Evolutionary conservation across 2,113 vertebrate genomes (phyloP).

Genomic region (Pungitius pungitius): DNA sequence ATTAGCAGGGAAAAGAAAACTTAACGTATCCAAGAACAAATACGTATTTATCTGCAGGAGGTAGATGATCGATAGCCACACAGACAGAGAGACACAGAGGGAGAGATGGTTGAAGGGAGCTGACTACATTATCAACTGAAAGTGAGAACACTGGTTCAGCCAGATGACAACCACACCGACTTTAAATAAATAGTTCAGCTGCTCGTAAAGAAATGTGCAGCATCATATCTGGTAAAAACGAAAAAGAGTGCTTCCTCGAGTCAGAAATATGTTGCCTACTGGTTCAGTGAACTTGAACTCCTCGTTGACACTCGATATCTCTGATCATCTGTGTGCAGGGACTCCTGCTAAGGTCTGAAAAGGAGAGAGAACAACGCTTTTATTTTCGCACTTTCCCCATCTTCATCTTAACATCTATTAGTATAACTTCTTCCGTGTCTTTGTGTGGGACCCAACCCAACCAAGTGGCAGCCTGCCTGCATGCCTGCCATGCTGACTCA

Average conservation of each 20-base stretch:
- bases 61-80: neutral
- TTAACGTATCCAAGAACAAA: too few species aligned
- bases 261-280: neutral
- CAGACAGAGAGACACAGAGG: neutral
- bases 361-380: slow-evolving; percentile 10
- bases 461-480: slow-evolving; percentile 37
- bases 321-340: slow-evolving; percentile 20
- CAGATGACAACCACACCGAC: neutral
- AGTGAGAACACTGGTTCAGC: neutral
- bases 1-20: neutral
- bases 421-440: neutral
- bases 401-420: neutral
- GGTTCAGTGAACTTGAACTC: slow-evolving; percentile 47
- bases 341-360: slow-evolving; percentile 47
- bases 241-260: slow-evolving; percentile 3
- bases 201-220: neutral
- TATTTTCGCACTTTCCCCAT: neutral
- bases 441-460: neutral
- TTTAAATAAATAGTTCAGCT: neutral
- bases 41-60: neutral
- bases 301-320: slow-evolving; percentile 52
- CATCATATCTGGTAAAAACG: neutral
- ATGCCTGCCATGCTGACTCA: slow-evolving; percentile 34
- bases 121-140: too few species aligned
- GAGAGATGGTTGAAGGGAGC: neutral